These are phyloP conservation scores for Epinephelus awoara DNA, from an alignment of 2,797 vertebrate species.

Conservation along the genomic window DNA sequence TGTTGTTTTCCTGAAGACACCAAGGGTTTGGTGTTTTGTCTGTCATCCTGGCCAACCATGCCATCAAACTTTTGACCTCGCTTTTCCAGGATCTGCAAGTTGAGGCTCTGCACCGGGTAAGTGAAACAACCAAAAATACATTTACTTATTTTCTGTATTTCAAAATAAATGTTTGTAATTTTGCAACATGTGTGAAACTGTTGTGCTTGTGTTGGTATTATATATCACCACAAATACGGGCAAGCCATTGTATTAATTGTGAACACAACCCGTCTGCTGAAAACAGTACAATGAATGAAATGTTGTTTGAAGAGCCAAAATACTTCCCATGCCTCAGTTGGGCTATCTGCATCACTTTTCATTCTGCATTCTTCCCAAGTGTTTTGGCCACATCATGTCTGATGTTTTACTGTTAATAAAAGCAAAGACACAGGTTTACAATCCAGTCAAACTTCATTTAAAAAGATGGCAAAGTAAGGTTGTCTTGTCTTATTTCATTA, in stretches of 20 bases:
- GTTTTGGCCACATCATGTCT: not conserved
- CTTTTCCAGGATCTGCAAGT: constrained; percentile 99
- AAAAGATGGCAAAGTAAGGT: no score
- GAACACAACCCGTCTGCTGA: not conserved
- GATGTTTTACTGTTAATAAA: constrained; percentile 3
- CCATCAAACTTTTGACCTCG: constrained; percentile 94
- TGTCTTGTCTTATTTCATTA: no score
- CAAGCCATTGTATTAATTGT: not conserved
- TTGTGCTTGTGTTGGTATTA: not conserved
- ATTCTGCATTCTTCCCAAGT: not conserved
- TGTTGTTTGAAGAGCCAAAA: constrained; percentile 9
- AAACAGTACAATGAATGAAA: constrained; percentile 5
- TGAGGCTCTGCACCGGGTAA: constrained; percentile 95
- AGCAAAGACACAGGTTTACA: constrained; percentile 1
- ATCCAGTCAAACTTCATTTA: not conserved
- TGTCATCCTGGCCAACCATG: constrained; percentile 96
- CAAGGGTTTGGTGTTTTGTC: constrained; percentile 98
- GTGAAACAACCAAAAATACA: constrained; percentile 17
- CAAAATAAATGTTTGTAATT: no score
- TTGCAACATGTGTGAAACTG: not conserved
- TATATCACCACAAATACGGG: not conserved
- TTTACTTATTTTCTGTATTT: not conserved
- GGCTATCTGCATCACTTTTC: not conserved
- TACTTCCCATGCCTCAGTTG: not conserved
- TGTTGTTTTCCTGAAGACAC: constrained; percentile 84